A percentile compares a stretch with the other conserved stretches of the same genome.
Conservation (phyloP, 35 echinoderm and acorn worm genomes). For the Apostichopus californicus region DNA sequence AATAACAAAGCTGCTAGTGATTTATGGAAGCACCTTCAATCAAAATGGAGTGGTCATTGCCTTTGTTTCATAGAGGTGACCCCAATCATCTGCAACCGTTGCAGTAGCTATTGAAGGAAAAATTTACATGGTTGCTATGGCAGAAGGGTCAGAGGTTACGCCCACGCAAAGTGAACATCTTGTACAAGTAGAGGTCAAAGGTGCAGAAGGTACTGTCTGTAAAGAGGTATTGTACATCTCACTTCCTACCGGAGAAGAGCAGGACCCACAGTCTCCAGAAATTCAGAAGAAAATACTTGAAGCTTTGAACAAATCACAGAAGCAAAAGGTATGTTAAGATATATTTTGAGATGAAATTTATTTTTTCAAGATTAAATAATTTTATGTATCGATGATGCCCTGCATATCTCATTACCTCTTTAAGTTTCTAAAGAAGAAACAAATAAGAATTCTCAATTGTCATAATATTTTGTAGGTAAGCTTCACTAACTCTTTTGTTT, state of each 20-base stretch:
- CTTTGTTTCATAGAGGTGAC: constrained; percentile 2
- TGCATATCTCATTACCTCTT: too few relatives aligned
- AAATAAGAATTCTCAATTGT: too few relatives aligned
- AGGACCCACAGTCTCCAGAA: neutral
- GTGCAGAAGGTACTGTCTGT: neutral
- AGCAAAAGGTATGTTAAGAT: neutral
- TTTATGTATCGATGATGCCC: too few relatives aligned
- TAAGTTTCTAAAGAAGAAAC: too few relatives aligned
- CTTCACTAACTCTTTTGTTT: too few relatives aligned
- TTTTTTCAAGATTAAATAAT: neutral
- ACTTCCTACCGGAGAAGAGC: neutral
- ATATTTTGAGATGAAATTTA: neutral
- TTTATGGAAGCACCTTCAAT: too few relatives aligned
- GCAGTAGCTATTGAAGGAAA: neutral
- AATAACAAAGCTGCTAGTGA: too few relatives aligned
- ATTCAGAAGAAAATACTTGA: neutral
- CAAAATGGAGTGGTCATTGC: neutral
- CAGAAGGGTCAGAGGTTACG: neutral
- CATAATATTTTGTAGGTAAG: too few relatives aligned
- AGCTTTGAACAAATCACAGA: constrained; percentile 13
- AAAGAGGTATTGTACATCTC: neutral
- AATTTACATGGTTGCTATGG: constrained; percentile 2
- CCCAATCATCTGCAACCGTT: neutral
- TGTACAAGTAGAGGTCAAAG: constrained; percentile 11
- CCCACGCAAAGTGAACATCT: neutral